These are phyloP conservation scores for Vombatus ursinus DNA, from an alignment of 2,113 vertebrate genomes.

Conservation along the genomic window DNA sequence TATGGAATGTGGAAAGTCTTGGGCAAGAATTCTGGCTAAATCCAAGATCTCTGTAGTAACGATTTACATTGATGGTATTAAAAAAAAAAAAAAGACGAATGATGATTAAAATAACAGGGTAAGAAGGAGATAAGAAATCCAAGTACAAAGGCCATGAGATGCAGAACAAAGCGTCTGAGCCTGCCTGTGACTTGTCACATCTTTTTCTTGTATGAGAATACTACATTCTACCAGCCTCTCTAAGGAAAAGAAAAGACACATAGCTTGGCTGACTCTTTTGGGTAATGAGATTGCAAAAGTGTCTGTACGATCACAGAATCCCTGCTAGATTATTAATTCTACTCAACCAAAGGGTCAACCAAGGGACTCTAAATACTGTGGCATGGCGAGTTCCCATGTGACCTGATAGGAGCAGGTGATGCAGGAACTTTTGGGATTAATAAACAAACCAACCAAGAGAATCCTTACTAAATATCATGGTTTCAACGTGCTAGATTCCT, in stretches of 20 bases:
- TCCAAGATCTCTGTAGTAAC: background rate
- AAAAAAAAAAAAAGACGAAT: background rate
- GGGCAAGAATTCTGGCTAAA: background rate
- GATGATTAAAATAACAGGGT: background rate
- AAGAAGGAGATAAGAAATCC: background rate
- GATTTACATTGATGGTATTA: background rate
- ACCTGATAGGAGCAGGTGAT: background rate
- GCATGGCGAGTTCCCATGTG: background rate
- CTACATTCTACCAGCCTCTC: background rate
- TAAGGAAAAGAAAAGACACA: background rate
- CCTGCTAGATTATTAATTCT: background rate
- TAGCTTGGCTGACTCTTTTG: background rate
- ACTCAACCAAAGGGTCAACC: background rate
- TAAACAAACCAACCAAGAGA: background rate
- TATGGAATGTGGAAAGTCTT: background rate
- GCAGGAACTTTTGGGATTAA: background rate
- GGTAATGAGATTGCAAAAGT: background rate
- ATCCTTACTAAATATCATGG: rapidly evolving
- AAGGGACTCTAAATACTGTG: background rate
- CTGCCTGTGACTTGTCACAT: background rate
- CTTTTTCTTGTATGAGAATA: background rate
- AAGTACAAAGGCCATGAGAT: background rate
- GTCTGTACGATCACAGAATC: background rate
- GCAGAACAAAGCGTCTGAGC: background rate
- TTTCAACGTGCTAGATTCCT: rapidly evolving